A percentile compares a stretch with the other conserved stretches of the same genome.
These are phyloP conservation scores for Eucera pruinosa DNA, from an alignment of 2,888 invertebrate species.

Conservation along the genomic window DNA sequence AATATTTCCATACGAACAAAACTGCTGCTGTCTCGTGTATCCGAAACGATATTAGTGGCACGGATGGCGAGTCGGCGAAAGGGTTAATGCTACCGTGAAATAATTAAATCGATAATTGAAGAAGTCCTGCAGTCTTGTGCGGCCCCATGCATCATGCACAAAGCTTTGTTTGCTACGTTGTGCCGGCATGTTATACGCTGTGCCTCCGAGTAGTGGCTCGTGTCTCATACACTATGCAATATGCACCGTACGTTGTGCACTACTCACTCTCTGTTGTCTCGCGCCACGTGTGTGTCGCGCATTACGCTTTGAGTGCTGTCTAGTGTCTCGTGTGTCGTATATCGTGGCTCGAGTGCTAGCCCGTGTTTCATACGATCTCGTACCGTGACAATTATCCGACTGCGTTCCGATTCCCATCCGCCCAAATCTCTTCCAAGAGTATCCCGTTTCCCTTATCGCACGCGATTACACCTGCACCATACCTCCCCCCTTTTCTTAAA, in stretches of 20 bases:
- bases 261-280: constrained; percentile 18
- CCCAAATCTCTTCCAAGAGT: not conserved
- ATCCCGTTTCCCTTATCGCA: not conserved
- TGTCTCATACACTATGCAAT: constrained; percentile 23
- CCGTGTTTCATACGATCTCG: constrained; percentile 6
- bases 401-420: not conserved
- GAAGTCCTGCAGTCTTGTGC: not conserved
- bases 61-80: no score
- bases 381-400: constrained; percentile 3
- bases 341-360: not conserved
- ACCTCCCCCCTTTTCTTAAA: constrained; percentile 28
- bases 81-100: not conserved
- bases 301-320: constrained; percentile 10
- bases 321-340: constrained; percentile 14
- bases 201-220: not conserved
- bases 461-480: no score
- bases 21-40: no score
- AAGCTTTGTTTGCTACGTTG: not conserved
- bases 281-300: constrained; percentile 5
- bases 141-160: not conserved
- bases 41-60: no score
- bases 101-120: not conserved
- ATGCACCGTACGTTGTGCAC: not conserved
- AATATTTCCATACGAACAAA: no score
- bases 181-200: no score